Evolutionary conservation across 2,888 invertebrate species (phyloP).

Genomic region (Drosophila siamana): DNA sequence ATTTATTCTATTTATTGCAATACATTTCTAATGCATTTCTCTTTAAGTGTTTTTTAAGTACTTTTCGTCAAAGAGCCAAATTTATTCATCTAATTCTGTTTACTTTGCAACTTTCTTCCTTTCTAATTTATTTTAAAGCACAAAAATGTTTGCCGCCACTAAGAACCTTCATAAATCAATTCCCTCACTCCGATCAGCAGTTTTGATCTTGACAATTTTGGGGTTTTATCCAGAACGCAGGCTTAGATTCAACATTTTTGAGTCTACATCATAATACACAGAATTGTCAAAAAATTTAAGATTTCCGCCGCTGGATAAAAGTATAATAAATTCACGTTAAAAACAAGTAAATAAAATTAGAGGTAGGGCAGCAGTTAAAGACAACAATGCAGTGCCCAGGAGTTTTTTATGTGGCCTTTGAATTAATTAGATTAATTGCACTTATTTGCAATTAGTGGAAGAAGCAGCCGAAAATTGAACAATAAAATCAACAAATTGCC

Average conservation of each 20-base stretch:
- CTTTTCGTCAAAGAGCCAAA: background rate
- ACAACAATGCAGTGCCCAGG: background rate
- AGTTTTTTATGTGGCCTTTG: slow-evolving; percentile 1
- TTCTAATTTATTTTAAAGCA: slow-evolving; percentile 22
- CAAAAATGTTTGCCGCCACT: slow-evolving; percentile 24
- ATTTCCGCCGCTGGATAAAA: slow-evolving; percentile 10
- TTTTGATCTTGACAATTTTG: slow-evolving; percentile 66
- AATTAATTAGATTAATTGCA: slow-evolving; percentile 55
- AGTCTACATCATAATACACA: slow-evolving; percentile 22
- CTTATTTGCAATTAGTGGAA: slow-evolving; percentile 53
- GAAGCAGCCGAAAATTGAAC: slow-evolving; percentile 46
- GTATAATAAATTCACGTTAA: slow-evolving; percentile 12
- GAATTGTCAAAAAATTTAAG: slow-evolving; percentile 11
- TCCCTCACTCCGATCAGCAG: slow-evolving; percentile 38
- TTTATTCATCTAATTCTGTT: background rate
- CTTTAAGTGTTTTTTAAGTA: background rate
- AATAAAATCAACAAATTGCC: slow-evolving; percentile 70
- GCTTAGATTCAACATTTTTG: slow-evolving; percentile 35
- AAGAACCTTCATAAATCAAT: slow-evolving; percentile 54
- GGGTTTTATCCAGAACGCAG: slow-evolving; percentile 31
- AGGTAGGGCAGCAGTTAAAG: slow-evolving; percentile 2
- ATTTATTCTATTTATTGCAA: background rate
- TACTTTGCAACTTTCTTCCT: background rate
- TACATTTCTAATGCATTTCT: background rate
- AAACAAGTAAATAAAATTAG: slow-evolving; percentile 1